phyloP scores from a whole-genome alignment of 2,113 vertebrate genomes.

The Sapayoa aenigma region DNA sequence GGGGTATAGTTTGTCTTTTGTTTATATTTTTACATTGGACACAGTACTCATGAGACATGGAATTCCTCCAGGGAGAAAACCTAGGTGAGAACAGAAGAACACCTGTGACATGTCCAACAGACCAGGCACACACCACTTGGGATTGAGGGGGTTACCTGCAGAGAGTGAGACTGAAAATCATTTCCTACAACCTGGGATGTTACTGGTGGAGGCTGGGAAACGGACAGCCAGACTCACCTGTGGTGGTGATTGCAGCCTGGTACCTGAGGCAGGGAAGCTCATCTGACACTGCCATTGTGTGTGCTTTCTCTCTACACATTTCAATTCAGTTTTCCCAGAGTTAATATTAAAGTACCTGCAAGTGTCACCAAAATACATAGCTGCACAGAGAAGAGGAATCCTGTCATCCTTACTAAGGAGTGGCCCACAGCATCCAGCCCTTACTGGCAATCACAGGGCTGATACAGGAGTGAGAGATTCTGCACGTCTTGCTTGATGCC shows the following conservation, averaged over 20 bases:
- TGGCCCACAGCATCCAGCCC: not conserved
- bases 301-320: not conserved
- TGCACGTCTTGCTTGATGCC: not conserved
- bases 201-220: not conserved
- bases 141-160: not conserved
- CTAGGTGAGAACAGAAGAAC: not conserved
- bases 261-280: not conserved
- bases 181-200: not conserved
- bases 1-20: not conserved
- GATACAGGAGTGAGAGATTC: not conserved
- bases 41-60: rapidly evolving
- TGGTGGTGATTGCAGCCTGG: not conserved
- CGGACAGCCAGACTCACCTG: not conserved
- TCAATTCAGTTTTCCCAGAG: not conserved
- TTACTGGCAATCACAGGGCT: not conserved
- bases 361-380: not conserved
- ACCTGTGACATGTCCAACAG: rapidly evolving
- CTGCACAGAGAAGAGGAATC: not conserved
- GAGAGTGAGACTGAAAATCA: not conserved
- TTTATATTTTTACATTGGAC: not conserved
- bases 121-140: not conserved
- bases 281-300: rapidly evolving
- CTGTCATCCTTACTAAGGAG: not conserved
- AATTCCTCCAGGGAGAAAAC: not conserved
- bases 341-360: not conserved